Evolutionary conservation across 2,888 invertebrate genomes (phyloP).

Genomic region (Drosophila gaucha): DNA sequence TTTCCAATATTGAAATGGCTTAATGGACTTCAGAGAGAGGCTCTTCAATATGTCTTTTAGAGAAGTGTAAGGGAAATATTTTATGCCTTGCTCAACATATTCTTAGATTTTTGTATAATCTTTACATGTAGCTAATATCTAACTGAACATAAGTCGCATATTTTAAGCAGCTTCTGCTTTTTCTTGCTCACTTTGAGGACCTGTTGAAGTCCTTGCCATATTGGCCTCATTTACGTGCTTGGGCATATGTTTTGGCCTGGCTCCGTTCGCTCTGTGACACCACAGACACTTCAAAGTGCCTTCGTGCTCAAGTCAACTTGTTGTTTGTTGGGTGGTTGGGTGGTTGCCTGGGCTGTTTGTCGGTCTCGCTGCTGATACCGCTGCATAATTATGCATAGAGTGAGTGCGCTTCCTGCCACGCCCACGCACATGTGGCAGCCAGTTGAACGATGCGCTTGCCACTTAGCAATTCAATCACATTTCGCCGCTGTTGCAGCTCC

Average conservation of each 20-base stretch:
- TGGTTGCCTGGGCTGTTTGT: slow-evolving; percentile 10
- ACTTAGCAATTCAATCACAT: slow-evolving; percentile 66
- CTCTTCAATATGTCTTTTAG: too few species aligned
- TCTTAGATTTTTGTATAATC: background rate
- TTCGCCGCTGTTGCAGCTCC: slow-evolving; percentile 25
- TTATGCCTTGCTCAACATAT: too few species aligned
- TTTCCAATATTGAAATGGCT: slow-evolving; percentile 1
- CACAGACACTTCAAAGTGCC: slow-evolving; percentile 43
- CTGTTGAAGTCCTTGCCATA: slow-evolving; percentile 37
- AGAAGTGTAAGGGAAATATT: too few species aligned
- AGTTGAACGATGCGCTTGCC: slow-evolving; percentile 28
- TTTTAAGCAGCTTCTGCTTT: background rate
- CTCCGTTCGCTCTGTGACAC: slow-evolving; percentile 46
- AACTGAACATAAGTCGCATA: background rate
- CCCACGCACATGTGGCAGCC: slow-evolving; percentile 15
- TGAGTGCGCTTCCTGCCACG: slow-evolving; percentile 47
- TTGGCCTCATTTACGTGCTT: slow-evolving; percentile 58
- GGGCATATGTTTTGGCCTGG: slow-evolving; percentile 52
- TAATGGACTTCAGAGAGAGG: too few species aligned
- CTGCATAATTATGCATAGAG: slow-evolving; percentile 62
- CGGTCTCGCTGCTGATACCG: slow-evolving; percentile 33
- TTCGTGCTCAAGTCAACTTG: slow-evolving; percentile 48
- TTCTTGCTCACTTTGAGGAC: background rate
- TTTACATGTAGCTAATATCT: background rate
- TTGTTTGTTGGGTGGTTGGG: slow-evolving; percentile 31